Conservation (phyloP, 2,888 invertebrate species). For the Xestia ashworthii region DNA sequence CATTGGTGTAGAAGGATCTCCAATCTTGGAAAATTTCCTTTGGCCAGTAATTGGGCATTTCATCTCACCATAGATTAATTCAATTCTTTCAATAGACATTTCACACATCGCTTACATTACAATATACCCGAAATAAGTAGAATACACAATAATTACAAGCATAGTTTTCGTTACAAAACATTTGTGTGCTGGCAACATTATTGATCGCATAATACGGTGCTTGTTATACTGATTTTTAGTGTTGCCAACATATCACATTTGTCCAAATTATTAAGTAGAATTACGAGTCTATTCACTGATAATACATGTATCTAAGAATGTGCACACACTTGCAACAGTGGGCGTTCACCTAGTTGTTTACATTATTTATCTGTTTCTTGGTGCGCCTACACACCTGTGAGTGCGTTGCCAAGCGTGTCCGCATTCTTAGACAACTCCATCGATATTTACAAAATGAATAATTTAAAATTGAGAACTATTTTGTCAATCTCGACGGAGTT, state of each 20-base stretch:
- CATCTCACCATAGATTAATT: conserved; percentile 62
- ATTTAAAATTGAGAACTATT: conserved; percentile 55
- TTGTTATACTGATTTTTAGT: conserved; percentile 65
- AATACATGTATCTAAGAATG: conserved; percentile 45
- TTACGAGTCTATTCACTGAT: conserved; percentile 67
- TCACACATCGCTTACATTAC: conserved; percentile 63
- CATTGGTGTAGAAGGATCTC: neutral
- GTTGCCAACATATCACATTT: conserved; percentile 63
- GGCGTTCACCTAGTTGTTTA: conserved; percentile 33
- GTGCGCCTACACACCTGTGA: conserved; percentile 20
- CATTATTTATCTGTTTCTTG: conserved; percentile 45
- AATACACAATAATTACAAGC: conserved; percentile 50
- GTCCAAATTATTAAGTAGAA: conserved; percentile 66
- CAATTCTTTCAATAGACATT: conserved; percentile 59
- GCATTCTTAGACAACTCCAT: conserved; percentile 44
- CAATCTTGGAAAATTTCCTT: neutral
- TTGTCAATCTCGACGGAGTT: conserved; percentile 60
- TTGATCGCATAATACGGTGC: conserved; percentile 67
- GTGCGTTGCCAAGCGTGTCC: conserved; percentile 29
- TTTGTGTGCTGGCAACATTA: conserved; percentile 63
- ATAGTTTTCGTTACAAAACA: conserved; percentile 53
- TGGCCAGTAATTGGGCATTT: conserved; percentile 31
- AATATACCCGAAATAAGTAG: conserved; percentile 57
- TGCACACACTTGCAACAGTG: conserved; percentile 17
- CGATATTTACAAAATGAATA: conserved; percentile 41